Percentiles rank a stretch among this genome's conserved stretches.
Conservation (phyloP, 2,888 invertebrate genomes). For the Stenodema calcarata region DNA sequence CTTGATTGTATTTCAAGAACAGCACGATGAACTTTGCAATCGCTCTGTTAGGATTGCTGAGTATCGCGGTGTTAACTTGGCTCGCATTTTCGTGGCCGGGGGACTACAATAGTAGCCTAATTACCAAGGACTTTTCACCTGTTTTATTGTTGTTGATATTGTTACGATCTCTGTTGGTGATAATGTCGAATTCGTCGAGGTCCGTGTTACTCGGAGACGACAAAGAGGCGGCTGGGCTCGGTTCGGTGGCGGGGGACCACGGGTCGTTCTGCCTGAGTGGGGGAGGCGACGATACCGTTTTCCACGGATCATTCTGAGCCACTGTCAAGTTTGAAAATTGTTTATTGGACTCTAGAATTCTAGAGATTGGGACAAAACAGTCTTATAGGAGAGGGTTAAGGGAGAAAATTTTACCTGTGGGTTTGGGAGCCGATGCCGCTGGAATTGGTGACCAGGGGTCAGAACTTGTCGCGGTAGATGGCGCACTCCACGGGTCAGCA, state of each 20-base stretch:
- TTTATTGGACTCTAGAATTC: neutral
- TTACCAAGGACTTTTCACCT: too few relatives aligned
- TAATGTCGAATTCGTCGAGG: constrained; percentile 86
- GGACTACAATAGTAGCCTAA: too few relatives aligned
- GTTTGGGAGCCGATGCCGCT: constrained; percentile 30
- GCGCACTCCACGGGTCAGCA: constrained; percentile 70
- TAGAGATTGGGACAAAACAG: neutral
- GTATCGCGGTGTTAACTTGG: too few relatives aligned
- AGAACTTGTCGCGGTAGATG: constrained; percentile 60
- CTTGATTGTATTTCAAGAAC: too few relatives aligned
- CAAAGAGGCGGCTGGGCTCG: constrained; percentile 60
- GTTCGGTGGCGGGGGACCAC: constrained; percentile 59
- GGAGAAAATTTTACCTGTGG: constrained; percentile 31
- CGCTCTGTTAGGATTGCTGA: too few relatives aligned
- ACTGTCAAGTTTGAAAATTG: neutral
- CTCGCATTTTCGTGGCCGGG: too few relatives aligned
- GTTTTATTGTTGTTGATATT: constrained; percentile 55
- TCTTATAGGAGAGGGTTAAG: too few relatives aligned
- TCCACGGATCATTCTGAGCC: constrained; percentile 51
- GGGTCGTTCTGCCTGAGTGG: constrained; percentile 53
- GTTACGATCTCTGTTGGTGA: constrained; percentile 73
- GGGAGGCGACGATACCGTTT: constrained; percentile 56
- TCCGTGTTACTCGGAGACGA: constrained; percentile 63
- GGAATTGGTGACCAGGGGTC: constrained; percentile 66
- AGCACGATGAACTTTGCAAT: too few relatives aligned